Conservation (phyloP, 1,140 invertebrate genomes). For the Brachionus angularis region DNA sequence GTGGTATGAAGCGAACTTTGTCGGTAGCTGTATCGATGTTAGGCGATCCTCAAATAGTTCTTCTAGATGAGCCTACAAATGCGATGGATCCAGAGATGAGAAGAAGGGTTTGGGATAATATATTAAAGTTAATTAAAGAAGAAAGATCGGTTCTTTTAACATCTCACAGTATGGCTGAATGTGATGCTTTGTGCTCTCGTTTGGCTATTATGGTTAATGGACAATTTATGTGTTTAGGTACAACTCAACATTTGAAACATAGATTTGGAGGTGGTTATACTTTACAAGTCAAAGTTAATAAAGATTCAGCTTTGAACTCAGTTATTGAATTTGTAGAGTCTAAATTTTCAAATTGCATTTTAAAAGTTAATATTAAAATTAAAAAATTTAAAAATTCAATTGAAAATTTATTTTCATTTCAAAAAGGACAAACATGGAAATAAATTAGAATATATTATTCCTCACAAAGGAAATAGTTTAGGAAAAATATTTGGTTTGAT, state of each 20-base stretch:
- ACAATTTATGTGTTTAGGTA: slow-evolving; percentile 58
- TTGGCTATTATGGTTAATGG: slow-evolving; percentile 59
- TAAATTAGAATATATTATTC: slow-evolving; percentile 44
- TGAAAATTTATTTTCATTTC: too few relatives aligned
- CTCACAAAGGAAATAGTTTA: slow-evolving; percentile 21
- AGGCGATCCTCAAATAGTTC: slow-evolving; percentile 57
- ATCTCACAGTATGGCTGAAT: slow-evolving; percentile 53
- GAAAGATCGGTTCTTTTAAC: slow-evolving; percentile 49
- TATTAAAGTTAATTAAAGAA: slow-evolving; percentile 47
- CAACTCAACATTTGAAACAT: slow-evolving; percentile 59
- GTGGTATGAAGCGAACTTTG: slow-evolving; percentile 59
- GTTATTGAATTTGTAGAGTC: background rate
- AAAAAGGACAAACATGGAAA: slow-evolving; percentile 44
- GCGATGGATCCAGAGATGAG: slow-evolving; percentile 59
- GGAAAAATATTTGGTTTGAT: slow-evolving; percentile 43
- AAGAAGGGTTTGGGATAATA: slow-evolving; percentile 56
- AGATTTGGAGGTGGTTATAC: slow-evolving; percentile 45
- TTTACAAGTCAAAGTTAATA: slow-evolving; percentile 15
- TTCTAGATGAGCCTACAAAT: slow-evolving; percentile 61
- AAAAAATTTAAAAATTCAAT: background rate
- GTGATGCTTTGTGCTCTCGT: slow-evolving; percentile 49
- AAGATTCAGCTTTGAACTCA: background rate
- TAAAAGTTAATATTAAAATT: too few relatives aligned
- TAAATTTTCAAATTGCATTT: slow-evolving; percentile 29
- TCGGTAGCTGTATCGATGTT: slow-evolving; percentile 58